These are phyloP conservation scores for Halictus ligatus DNA, from an alignment of 2,888 invertebrate genomes.

Conservation along the genomic window DNA sequence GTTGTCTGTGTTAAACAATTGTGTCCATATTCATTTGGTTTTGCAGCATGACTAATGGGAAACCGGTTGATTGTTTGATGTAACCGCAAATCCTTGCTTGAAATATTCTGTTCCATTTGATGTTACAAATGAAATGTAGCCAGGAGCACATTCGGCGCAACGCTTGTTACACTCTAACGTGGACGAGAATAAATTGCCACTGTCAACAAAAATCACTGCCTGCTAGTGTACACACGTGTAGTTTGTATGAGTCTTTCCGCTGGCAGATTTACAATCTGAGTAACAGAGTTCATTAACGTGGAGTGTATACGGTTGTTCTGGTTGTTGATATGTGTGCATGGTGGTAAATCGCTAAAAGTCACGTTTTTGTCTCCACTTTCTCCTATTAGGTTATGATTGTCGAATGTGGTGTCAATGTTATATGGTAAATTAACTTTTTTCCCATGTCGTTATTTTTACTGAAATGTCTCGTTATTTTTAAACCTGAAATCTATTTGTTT, in stretches of 20 bases:
- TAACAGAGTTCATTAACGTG: not conserved
- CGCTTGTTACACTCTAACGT: not conserved
- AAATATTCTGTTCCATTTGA: not conserved
- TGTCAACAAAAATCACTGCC: not conserved
- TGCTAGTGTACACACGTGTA: not conserved
- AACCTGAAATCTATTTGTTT: no score
- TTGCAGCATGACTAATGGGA: not conserved
- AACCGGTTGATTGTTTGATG: not conserved
- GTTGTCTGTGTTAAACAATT: not conserved
- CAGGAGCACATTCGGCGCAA: not conserved
- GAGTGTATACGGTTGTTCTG: not conserved
- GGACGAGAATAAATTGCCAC: conserved; percentile 1
- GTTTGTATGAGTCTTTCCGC: not conserved
- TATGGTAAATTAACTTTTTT: no score
- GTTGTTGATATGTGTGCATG: not conserved
- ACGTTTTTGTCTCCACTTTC: not conserved
- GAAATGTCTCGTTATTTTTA: no score
- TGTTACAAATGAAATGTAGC: not conserved
- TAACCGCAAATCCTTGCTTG: not conserved
- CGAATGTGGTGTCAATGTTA: no score
- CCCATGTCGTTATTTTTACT: no score
- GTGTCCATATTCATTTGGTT: not conserved
- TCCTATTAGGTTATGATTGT: not conserved
- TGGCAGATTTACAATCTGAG: not conserved
- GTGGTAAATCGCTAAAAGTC: not conserved